Base-by-base conservation (phyloP, 2,797 vertebrate genomes). In the Helostoma temminkii region DNA sequence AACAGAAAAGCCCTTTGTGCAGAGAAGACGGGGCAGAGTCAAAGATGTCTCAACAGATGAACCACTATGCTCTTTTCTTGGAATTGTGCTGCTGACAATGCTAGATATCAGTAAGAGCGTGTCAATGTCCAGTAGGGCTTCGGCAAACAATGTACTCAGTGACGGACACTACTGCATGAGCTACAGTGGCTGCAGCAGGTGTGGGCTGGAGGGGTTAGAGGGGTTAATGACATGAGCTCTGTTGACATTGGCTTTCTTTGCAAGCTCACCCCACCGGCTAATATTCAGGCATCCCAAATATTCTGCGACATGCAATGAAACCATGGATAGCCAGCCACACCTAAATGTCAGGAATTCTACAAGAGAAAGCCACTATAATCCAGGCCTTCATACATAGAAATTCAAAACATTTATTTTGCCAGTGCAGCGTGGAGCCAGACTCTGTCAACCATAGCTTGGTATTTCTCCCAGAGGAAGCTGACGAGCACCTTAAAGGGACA, bases 261-360 rank as follows among this genome's bases (percentile, higher is more conserved):
- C 78, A 39, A 87, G 85, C 81, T 92, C 91, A 93, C 21, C 85
- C 84, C 90, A 87, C 84, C 86, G 91, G 72, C 88, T 91, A 92
- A 93, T 88, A 92, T 91, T 90, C 78, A 49, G 93, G 93, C 91
- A 94, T 94, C 86, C 93, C 87, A 93, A 93, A 90, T 83, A 93
- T 93, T 90, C 86, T 49, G 70, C 76, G 87, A 90, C 93, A 92
- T 94, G 88, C 88, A 89, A 85, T 57, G 67, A 82, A 87, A 89
- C 79, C 65, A 60, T 26, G 65, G 83, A 75, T 11, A 56, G 79
- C 34, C 80, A 64, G 83, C 79, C 82, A n/a, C 86, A 86, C 66
- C 82, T 80, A 89, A 85, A 90, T 76, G 79, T 56, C 84, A 78
- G 85, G 91, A 92, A 92, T 93, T 87, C 76, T 73, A 55, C 69